phyloP scores from a whole-genome alignment of 2,113 vertebrate species.

The Channa maculata region DNA sequence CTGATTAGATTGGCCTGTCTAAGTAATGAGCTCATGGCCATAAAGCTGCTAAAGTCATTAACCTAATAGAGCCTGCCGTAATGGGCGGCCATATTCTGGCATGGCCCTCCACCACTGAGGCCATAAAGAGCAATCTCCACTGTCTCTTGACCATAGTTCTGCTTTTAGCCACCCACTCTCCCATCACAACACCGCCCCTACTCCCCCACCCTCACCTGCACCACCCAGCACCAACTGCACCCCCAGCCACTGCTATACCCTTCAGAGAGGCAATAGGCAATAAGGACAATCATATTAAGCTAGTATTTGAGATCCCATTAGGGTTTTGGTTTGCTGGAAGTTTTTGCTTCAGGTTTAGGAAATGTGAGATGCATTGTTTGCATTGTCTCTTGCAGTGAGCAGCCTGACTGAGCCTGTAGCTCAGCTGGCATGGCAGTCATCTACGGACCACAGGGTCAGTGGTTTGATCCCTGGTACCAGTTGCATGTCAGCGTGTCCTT shows the following conservation, averaged over 20 bases:
- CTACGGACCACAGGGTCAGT: no score
- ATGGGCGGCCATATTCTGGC: slow-evolving; percentile 66
- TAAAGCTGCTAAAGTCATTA: slow-evolving; percentile 79
- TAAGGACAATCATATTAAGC: slow-evolving; percentile 74
- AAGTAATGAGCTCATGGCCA: slow-evolving; percentile 74
- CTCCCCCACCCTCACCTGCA: slow-evolving; percentile 1
- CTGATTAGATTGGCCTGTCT: slow-evolving; percentile 75
- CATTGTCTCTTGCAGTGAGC: slow-evolving; percentile 35
- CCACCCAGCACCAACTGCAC: slow-evolving; percentile 48
- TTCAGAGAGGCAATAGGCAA: slow-evolving; percentile 57
- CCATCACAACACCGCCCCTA: slow-evolving; percentile 37
- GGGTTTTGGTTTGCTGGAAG: slow-evolving; percentile 39
- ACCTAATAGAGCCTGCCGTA: slow-evolving; percentile 70
- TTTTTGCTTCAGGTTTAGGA: slow-evolving; percentile 39
- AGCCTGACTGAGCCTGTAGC: slow-evolving; percentile 9
- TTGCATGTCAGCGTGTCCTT: no score
- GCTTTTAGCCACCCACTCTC: slow-evolving; percentile 41
- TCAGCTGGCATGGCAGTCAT: no score
- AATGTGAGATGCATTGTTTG: slow-evolving; percentile 47
- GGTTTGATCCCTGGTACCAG: no score
- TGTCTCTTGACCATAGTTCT: slow-evolving; percentile 49
- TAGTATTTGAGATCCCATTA: slow-evolving; percentile 71
- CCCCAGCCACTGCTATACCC: slow-evolving; percentile 32
- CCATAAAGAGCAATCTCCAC: slow-evolving; percentile 68
- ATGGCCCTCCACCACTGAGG: slow-evolving; percentile 41